Percentiles rank a stretch among this genome's conserved stretches.
phyloP scores from a whole-genome alignment of 2,113 vertebrate genomes.

The Abramis brama region DNA sequence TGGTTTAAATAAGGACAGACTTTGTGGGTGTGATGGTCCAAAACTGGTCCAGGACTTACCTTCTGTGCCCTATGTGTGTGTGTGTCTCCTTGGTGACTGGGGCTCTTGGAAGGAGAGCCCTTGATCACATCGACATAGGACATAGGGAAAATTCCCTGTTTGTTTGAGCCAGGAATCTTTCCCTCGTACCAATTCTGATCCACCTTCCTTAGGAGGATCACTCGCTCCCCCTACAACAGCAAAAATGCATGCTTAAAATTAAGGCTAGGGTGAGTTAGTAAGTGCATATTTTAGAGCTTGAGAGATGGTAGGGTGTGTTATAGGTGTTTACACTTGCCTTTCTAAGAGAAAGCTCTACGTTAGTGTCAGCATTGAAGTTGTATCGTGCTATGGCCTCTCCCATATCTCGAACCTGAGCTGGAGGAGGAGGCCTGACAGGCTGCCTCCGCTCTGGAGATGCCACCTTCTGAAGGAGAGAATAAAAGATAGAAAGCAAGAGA shows the following conservation, averaged over 20 bases:
- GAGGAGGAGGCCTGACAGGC: constrained; percentile 92
- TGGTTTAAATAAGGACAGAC: background rate
- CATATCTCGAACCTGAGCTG: constrained; percentile 90
- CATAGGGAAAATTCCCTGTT: constrained; percentile 97
- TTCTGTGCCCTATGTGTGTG: constrained; percentile 86
- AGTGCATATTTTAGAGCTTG: background rate
- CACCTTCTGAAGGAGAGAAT: constrained; percentile 79
- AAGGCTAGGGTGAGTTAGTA: background rate
- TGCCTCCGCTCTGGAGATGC: constrained; percentile 87
- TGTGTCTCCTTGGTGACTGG: constrained; percentile 80
- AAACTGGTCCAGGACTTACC: constrained; percentile 73
- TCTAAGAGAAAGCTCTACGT: constrained; percentile 92
- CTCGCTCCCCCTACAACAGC: constrained; percentile 86
- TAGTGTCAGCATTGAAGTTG: constrained; percentile 95
- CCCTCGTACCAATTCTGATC: constrained; percentile 99
- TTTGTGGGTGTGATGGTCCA: background rate
- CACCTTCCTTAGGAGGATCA: constrained; percentile 91
- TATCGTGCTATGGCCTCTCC: constrained; percentile 95
- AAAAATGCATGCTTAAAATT: constrained; percentile 22
- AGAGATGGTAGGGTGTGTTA: background rate
- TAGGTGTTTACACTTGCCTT: constrained; percentile 78
- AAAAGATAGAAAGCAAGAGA: background rate
- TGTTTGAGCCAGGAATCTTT: constrained; percentile 89
- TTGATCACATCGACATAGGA: constrained; percentile 93
- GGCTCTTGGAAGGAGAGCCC: constrained; percentile 82